Evolutionary conservation across 2,888 invertebrate genomes (phyloP).

Genomic region (Tenthredo mesomela): DNA sequence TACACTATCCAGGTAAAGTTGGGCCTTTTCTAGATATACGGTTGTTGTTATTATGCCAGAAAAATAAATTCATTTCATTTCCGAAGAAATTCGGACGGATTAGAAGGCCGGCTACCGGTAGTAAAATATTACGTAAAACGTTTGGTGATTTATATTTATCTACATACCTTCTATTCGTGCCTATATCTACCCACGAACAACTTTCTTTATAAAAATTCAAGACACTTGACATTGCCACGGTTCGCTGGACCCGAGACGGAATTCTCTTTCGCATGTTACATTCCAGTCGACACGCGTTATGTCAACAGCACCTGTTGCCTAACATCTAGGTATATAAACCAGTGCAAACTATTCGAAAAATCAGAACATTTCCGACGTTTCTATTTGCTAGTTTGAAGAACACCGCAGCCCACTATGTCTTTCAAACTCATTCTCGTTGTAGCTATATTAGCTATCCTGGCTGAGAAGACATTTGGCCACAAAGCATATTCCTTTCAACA

Average conservation of each 20-base stretch:
- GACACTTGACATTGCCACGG: slow-evolving; percentile 52
- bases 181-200: background rate
- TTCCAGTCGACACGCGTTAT: slow-evolving; percentile 42
- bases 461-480: slow-evolving; percentile 14
- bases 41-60: slow-evolving; percentile 5
- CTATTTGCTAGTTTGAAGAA: background rate
- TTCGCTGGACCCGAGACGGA: slow-evolving; percentile 25
- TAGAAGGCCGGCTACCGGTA: slow-evolving; percentile 1
- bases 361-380: slow-evolving; percentile 22
- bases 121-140: slow-evolving; percentile 29
- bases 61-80: slow-evolving; percentile 27
- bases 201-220: slow-evolving; percentile 31
- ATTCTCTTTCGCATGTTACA: slow-evolving; percentile 38
- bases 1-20: slow-evolving; percentile 21
- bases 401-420: slow-evolving; percentile 13
- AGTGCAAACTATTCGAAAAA: slow-evolving; percentile 31
- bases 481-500: slow-evolving; percentile 48
- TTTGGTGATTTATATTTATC: slow-evolving; percentile 37
- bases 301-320: slow-evolving; percentile 45
- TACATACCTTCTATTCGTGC: background rate
- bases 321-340: slow-evolving; percentile 49
- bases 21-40: background rate
- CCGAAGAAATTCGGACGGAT: slow-evolving; percentile 18
- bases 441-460: slow-evolving; percentile 26
- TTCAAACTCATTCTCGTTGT: slow-evolving; percentile 36